Conservation (phyloP, 92 coral and sea anemone genomes). For the Palythoa grandiflora region DNA sequence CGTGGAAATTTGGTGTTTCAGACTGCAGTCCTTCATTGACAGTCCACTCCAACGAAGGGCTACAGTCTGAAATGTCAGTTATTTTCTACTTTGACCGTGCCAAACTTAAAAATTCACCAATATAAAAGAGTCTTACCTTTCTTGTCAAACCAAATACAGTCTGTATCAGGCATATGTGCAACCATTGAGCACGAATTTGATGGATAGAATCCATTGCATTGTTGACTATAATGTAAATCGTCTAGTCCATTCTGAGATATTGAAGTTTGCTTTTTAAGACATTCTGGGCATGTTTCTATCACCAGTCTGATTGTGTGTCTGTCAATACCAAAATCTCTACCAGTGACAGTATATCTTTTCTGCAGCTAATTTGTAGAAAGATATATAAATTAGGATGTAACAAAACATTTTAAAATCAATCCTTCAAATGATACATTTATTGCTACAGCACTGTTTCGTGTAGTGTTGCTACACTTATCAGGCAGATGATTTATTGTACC, state of each 20-base stretch:
- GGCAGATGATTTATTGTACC: too few relatives aligned
- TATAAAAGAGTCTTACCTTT: conserved; percentile 61
- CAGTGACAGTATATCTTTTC: conserved; percentile 79
- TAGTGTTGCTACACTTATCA: too few relatives aligned
- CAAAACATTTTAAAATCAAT: too few relatives aligned
- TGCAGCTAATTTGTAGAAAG: conserved; percentile 59
- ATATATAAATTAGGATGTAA: background rate
- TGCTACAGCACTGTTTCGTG: too few relatives aligned
- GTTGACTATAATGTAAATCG: conserved; percentile 25
- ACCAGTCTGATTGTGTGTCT: conserved; percentile 64
- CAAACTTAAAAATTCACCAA: background rate
- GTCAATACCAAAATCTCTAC: conserved; percentile 91
- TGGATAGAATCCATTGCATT: conserved; percentile 61
- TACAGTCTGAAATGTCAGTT: too few relatives aligned
- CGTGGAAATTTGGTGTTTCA: too few relatives aligned
- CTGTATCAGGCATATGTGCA: conserved; percentile 84
- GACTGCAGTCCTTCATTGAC: too few relatives aligned
- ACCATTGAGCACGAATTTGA: conserved; percentile 84
- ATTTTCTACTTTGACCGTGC: too few relatives aligned
- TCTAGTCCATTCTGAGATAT: conserved; percentile 31
- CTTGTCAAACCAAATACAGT: conserved; percentile 96
- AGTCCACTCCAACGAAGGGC: too few relatives aligned
- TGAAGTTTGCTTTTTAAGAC: conserved; percentile 49
- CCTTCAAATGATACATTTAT: too few relatives aligned
- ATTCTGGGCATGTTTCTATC: conserved; percentile 78